Percentiles rank a stretch among this genome's conserved stretches.
phyloP scores from a whole-genome alignment of 2,113 vertebrate species.

The Cyphomyrus discorhynchus region DNA sequence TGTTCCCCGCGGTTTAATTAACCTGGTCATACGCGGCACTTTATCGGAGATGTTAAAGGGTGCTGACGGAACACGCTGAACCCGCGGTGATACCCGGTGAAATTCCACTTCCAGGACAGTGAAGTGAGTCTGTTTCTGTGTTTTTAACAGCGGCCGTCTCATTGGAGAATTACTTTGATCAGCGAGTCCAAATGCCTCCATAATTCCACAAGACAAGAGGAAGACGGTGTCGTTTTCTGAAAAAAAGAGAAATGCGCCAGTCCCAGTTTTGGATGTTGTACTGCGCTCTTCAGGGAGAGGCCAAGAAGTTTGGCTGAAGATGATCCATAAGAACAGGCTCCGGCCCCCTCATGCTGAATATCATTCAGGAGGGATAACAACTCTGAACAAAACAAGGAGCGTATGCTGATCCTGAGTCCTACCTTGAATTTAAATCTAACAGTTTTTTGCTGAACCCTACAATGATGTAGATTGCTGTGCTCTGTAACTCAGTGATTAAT shows the following conservation, averaged over 20 bases:
- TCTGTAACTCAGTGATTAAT: not conserved
- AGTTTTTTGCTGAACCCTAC: not conserved
- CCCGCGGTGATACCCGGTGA: constrained; percentile 22
- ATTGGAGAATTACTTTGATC: constrained; percentile 56
- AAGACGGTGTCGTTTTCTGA: not conserved
- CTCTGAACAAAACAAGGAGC: not conserved
- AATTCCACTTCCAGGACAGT: constrained; percentile 24
- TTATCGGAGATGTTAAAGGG: constrained; percentile 54
- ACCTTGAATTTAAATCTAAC: not conserved
- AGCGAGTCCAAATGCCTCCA: constrained; percentile 50
- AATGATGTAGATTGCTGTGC: not conserved
- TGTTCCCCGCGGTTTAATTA: constrained; percentile 66
- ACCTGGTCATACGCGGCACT: constrained; percentile 59
- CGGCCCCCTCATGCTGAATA: not conserved
- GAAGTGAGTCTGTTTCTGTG: constrained; percentile 20
- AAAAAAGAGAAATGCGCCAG: not conserved
- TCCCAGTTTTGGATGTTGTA: not conserved
- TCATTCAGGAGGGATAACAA: not conserved
- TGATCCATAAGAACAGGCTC: not conserved
- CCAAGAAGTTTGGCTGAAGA: not conserved
- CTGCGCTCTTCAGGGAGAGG: not conserved
- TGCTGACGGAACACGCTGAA: constrained; percentile 17
- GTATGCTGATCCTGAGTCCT: not conserved
- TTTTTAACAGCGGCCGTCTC: constrained; percentile 39
- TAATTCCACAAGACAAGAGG: constrained; percentile 44